Conservation (phyloP, 1,140 invertebrate genomes). For the Papilio aristodemus region DNA sequence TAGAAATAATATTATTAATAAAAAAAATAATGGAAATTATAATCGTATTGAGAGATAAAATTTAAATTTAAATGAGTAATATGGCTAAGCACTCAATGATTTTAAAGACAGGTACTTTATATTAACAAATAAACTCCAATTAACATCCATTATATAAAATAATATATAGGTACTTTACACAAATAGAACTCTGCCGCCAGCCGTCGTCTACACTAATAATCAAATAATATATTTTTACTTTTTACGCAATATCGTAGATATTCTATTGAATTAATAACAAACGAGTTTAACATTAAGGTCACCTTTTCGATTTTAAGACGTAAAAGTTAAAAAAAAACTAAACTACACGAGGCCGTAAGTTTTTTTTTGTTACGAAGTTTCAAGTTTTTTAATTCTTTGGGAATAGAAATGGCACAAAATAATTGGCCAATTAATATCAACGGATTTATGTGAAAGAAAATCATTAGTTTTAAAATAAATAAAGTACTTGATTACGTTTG, state of each 20-base stretch:
- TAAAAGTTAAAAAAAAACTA: conserved; percentile 1
- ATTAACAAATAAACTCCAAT: conserved; percentile 19
- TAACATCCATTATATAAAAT: conserved; percentile 5
- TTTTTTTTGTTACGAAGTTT: neutral
- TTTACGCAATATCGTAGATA: conserved; percentile 4
- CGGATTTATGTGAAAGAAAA: neutral
- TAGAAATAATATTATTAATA: conserved; percentile 13
- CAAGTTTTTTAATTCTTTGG: neutral
- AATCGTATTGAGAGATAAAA: conserved; percentile 9
- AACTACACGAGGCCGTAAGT: neutral
- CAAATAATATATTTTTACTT: conserved; percentile 7
- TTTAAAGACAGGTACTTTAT: conserved; percentile 29
- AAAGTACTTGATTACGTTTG: no score
- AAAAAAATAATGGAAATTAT: conserved; percentile 26
- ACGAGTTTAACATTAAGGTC: conserved; percentile 7
- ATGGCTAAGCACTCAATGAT: conserved; percentile 26
- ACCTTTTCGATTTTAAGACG: conserved; percentile 17
- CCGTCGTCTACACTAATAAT: conserved; percentile 9
- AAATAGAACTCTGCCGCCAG: conserved; percentile 19
- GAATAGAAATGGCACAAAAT: neutral
- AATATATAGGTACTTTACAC: neutral
- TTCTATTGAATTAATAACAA: neutral
- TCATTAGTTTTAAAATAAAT: no score
- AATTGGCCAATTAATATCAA: neutral
- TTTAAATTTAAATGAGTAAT: conserved; percentile 22